phyloP scores from a whole-genome alignment of 2,113 vertebrate species.

The Nansenia antarctica region DNA sequence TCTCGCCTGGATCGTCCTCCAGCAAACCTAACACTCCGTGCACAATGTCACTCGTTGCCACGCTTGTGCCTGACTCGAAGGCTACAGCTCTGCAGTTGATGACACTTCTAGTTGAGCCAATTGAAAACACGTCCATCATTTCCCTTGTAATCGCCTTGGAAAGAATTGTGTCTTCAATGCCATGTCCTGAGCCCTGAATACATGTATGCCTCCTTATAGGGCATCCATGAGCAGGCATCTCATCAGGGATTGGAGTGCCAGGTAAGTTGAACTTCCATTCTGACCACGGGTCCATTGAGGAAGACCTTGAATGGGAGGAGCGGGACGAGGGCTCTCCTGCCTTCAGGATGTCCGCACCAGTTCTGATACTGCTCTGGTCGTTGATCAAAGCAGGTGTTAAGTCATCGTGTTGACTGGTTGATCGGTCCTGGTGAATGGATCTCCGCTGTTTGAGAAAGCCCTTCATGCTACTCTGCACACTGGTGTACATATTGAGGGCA shows the following conservation, averaged over 20 bases:
- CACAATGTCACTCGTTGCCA: not conserved
- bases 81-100: not conserved
- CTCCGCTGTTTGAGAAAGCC: not conserved
- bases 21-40: not conserved
- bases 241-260: not conserved
- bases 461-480: not conserved
- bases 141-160: not conserved
- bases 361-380: no score
- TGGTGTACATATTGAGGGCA: not conserved
- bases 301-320: not conserved
- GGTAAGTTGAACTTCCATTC: not conserved
- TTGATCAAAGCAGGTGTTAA: not conserved
- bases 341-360: not conserved
- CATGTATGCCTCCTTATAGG: not conserved
- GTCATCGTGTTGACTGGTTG: no score
- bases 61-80: not conserved
- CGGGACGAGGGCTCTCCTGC: not conserved
- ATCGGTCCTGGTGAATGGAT: no score
- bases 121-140: not conserved
- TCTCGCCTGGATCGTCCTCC: no score
- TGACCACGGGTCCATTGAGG: no score
- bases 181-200: not conserved
- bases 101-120: not conserved
- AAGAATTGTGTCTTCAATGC: not conserved
- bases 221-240: not conserved